phyloP scores from a whole-genome alignment of 2,797 vertebrate genomes.

The Sciurus vulgaris region DNA sequence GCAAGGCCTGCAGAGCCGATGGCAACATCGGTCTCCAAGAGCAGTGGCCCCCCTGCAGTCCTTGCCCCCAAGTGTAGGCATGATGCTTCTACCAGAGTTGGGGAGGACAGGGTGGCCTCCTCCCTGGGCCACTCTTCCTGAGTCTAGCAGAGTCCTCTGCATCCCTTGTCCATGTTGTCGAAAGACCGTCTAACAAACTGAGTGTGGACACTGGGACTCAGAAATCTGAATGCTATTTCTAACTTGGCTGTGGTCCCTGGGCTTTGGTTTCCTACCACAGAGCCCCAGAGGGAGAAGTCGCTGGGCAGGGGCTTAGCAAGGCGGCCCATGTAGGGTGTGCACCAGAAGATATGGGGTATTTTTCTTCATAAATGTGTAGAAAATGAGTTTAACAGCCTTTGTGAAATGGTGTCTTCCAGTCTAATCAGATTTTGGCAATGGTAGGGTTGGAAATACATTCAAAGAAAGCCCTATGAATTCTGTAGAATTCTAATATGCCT shows the following conservation, averaged over 20 bases:
- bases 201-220: background rate
- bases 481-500: background rate
- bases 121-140: background rate
- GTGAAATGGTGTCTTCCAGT: background rate
- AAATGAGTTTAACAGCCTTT: constrained; percentile 1
- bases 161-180: background rate
- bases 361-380: background rate
- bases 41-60: fast-evolving
- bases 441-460: background rate
- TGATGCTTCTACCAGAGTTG: background rate
- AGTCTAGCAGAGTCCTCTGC: background rate
- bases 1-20: background rate
- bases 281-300: background rate
- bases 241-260: background rate
- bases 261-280: constrained; percentile 17
- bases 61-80: background rate
- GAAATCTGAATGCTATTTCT: constrained; percentile 61
- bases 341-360: background rate
- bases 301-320: background rate
- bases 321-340: background rate
- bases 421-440: background rate
- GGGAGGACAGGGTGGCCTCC: background rate
- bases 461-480: background rate
- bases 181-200: constrained; percentile 25
- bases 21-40: background rate